Percentiles rank a stretch among this genome's conserved stretches.
phyloP scores from a whole-genome alignment of 2,113 vertebrate genomes.

The Aramus guarauna region DNA sequence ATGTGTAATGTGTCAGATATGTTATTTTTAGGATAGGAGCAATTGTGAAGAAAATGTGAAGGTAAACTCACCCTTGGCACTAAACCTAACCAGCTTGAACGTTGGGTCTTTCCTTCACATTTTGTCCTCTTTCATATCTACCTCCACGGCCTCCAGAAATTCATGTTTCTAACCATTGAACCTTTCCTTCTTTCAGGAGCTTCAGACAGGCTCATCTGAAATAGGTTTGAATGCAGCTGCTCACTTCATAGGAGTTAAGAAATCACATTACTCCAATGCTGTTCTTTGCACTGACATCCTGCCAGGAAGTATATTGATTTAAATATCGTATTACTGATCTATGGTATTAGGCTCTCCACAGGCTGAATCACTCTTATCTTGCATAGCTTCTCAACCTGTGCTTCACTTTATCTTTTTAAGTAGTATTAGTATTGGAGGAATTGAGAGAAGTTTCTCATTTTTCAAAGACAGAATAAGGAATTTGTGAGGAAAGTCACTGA shows the following conservation, averaged over 20 bases:
- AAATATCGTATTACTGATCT: conserved; percentile 48
- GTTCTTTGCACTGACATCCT: conserved; percentile 1
- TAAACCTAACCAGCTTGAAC: not conserved
- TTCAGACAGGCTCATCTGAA: not conserved
- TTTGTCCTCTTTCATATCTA: not conserved
- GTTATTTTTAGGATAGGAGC: not conserved
- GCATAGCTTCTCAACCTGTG: not conserved
- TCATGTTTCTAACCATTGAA: not conserved
- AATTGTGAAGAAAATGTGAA: not conserved
- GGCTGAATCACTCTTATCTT: not conserved
- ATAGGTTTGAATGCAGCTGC: not conserved
- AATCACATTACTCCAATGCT: not conserved
- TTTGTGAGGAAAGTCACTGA: not conserved
- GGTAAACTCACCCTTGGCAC: not conserved
- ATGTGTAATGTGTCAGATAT: not conserved
- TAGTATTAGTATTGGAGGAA: not conserved
- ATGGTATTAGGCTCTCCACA: not conserved
- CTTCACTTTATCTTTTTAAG: not conserved
- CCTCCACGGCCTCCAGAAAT: not conserved
- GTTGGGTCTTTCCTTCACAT: not conserved
- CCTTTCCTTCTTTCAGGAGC: not conserved
- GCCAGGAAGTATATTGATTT: conserved; percentile 41
- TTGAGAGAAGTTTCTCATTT: not conserved
- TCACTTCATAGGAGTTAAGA: not conserved
- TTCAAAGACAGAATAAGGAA: not conserved